Base-by-base conservation (phyloP, 2,888 invertebrate genomes). In the Eurytoma californica region DNA sequence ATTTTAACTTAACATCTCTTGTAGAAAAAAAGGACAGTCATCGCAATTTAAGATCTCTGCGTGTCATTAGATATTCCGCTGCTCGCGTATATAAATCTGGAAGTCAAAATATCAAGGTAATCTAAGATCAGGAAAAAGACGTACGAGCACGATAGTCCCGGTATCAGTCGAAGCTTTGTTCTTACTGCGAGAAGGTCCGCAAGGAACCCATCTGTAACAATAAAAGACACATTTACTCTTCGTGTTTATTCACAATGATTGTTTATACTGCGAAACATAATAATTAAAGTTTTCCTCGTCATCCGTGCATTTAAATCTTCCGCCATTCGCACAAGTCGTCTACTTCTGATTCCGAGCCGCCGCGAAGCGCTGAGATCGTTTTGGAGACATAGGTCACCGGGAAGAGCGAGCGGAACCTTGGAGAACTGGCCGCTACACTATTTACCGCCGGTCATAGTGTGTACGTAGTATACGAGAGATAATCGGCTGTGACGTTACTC, bases 81-180 rank as follows among this genome's bases (percentile, higher is more conserved):
- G 39, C 18, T 47, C 9, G 24, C 60, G 5, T 16, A n/a, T 0
- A 67, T 16, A 55, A 24, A 75, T 79, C 63, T 79, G 75, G 28
- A 51, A 79, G 69, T 79, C 79, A 79, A 79, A 70, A 53, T 58
- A 53, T 66, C 12, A 49, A 61, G 12, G 28, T 55, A 39, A 65
- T 63, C 72, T 63, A 28, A 65, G 47, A 65, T 65, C 65, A 57
- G 57, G 55, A 65, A 14, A 4, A 60, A 60, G 20, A n/a, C 49
- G 7, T 3, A n/a, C 24, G 16, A 47, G n/a, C 30, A 47, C 63
- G 39, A 5, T 12, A 18, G 63, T 18, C n/a, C 18, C n/a, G 30
- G 47, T 39, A 60, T 60, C 70, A 70, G 60, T 70, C 28, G 49
- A 28, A n/a, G 16, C 14, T 20, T 14, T 28, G 28, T 58, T 70